Evolutionary conservation across 2,113 vertebrate genomes (phyloP).

Genomic region (Pituophis catenifer): DNA sequence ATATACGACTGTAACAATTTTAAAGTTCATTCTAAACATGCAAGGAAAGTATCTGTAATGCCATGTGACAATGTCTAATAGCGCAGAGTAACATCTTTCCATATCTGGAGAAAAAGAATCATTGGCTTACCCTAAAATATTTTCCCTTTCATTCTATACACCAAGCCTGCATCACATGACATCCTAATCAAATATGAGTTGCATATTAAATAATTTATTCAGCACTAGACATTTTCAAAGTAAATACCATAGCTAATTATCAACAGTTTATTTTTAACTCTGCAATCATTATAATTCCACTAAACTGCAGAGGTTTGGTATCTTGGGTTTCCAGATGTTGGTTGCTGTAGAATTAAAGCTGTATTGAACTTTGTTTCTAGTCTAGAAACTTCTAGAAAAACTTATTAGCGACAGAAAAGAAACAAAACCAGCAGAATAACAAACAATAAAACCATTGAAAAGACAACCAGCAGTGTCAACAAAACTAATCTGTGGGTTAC

Average conservation of each 20-base stretch:
- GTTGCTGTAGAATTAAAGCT: neutral
- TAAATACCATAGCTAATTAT: conserved; percentile 41
- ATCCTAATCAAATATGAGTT: conserved; percentile 21
- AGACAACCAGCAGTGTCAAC: neutral
- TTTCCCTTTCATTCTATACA: neutral
- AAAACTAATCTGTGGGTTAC: neutral
- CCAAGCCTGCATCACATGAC: conserved; percentile 9
- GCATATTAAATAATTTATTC: conserved; percentile 37
- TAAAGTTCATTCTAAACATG: conserved; percentile 30
- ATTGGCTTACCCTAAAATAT: neutral
- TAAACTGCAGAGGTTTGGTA: conserved; percentile 7
- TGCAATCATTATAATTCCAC: conserved; percentile 10
- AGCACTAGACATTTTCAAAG: conserved; percentile 23
- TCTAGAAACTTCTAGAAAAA: neutral
- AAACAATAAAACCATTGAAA: neutral
- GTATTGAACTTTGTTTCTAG: neutral
- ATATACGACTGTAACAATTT: neutral
- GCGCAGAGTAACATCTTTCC: neutral
- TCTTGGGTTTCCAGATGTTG: neutral
- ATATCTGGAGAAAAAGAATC: neutral
- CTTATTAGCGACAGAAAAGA: neutral
- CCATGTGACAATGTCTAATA: neutral
- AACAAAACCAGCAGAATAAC: neutral
- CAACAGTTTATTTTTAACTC: conserved; percentile 41
- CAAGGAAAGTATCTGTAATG: neutral